These are phyloP conservation scores for Tolypeutes matacus DNA, from an alignment of 2,797 vertebrate genomes.

Conservation along the genomic window DNA sequence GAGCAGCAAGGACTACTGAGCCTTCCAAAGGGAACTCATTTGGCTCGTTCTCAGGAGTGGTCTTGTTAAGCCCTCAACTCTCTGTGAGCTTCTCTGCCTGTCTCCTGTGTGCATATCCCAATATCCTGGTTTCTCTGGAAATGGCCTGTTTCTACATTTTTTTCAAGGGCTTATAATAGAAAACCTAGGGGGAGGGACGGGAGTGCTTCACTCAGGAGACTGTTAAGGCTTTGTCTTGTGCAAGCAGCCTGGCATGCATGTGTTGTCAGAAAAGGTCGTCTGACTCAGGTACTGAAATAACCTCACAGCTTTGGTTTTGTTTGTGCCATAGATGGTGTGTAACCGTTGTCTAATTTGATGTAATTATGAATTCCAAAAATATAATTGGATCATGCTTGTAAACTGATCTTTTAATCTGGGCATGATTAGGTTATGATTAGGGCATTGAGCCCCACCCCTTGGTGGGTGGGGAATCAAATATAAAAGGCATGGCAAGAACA, in stretches of 20 bases:
- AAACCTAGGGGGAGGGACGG: not conserved
- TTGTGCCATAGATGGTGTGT: not conserved
- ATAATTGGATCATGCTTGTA: too few species aligned
- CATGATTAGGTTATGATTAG: too few species aligned
- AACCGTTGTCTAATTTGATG: too few species aligned
- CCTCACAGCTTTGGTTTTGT: not conserved
- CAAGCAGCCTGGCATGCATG: not conserved
- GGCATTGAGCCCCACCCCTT: too few species aligned
- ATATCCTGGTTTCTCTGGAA: not conserved
- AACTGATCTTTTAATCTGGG: too few species aligned
- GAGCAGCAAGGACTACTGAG: not conserved
- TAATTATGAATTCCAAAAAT: too few species aligned
- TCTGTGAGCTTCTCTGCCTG: not conserved
- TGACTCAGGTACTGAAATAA: conserved; percentile 68
- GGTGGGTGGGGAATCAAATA: too few species aligned
- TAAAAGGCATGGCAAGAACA: too few species aligned
- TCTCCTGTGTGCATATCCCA: not conserved
- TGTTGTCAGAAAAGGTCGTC: conserved; percentile 49
- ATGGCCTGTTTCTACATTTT: not conserved
- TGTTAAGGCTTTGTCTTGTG: not conserved
- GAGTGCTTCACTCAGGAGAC: conserved; percentile 13
- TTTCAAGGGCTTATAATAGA: conserved; percentile 31
- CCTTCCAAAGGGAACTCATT: not conserved
- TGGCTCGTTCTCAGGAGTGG: not conserved
- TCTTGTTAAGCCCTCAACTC: not conserved